Percentiles rank a stretch among this genome's conserved stretches.
Conservation (phyloP, 2,888 invertebrate genomes). For the Corythucha ciliata region DNA sequence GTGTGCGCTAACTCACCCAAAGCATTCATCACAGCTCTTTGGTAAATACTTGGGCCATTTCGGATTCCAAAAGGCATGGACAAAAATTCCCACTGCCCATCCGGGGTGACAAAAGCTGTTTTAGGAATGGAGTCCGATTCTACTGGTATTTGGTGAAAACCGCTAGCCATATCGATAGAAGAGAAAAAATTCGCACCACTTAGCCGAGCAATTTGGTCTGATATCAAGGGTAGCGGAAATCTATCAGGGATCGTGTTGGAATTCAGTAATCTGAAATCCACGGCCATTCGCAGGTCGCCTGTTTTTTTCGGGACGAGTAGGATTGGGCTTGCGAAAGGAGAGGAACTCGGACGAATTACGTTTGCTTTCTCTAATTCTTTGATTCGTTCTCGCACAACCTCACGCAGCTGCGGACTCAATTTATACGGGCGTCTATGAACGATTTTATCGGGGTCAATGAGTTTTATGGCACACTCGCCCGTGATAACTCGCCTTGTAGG, state of each 20-base stretch:
- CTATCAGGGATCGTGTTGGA: slow-evolving; percentile 33
- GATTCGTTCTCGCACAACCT: slow-evolving; percentile 14
- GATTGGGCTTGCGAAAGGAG: slow-evolving; percentile 36
- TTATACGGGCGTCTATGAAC: slow-evolving; percentile 15
- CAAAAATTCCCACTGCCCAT: slow-evolving; percentile 13
- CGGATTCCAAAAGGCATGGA: slow-evolving; percentile 24
- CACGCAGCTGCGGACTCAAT: slow-evolving; percentile 1
- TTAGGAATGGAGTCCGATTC: slow-evolving; percentile 9
- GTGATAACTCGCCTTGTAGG: slow-evolving; percentile 5
- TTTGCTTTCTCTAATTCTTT: background rate
- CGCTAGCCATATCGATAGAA: slow-evolving; percentile 28
- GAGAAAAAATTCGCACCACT: slow-evolving; percentile 36
- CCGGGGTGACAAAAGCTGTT: slow-evolving; percentile 11
- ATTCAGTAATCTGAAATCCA: slow-evolving; percentile 36
- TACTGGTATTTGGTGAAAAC: slow-evolving; percentile 5
- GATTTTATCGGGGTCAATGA: slow-evolving; percentile 2
- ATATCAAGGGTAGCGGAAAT: slow-evolving; percentile 35
- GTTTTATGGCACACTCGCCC: slow-evolving; percentile 7
- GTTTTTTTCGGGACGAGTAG: slow-evolving; percentile 35
- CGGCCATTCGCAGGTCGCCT: slow-evolving; percentile 32
- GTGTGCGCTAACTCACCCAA: slow-evolving; percentile 35
- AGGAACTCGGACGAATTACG: slow-evolving; percentile 18
- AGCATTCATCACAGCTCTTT: slow-evolving; percentile 37
- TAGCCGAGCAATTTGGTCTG: slow-evolving; percentile 27
- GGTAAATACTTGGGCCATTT: slow-evolving; percentile 38